These are phyloP conservation scores for Sinohyriopsis cumingii DNA, from an alignment of 2,888 invertebrate species.

Conservation along the genomic window DNA sequence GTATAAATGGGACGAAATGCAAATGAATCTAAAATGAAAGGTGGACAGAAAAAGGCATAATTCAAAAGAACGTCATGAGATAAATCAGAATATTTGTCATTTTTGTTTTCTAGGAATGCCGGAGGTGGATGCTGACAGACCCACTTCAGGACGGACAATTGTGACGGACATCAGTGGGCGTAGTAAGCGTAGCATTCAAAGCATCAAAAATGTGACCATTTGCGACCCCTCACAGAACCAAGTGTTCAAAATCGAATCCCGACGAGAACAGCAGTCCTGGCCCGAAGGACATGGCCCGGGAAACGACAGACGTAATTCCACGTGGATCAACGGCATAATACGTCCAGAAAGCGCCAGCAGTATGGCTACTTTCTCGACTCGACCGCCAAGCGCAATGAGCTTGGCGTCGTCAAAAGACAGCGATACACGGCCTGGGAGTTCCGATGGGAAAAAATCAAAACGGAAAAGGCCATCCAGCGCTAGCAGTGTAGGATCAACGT, in stretches of 20 bases:
- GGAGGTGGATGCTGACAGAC: background rate
- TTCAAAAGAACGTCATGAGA: no score
- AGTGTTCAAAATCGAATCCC: conserved; percentile 28
- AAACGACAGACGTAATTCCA: conserved; percentile 32
- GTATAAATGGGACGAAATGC: no score
- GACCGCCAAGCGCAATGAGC: conserved; percentile 16
- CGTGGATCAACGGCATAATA: conserved; percentile 40
- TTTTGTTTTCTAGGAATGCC: no score
- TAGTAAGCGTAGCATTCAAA: conserved; percentile 30
- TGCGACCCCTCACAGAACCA: conserved; percentile 33
- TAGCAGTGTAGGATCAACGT: no score
- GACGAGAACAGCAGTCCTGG: conserved; percentile 13
- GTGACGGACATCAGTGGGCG: conserved; percentile 22
- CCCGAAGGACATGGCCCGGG: conserved; percentile 19
- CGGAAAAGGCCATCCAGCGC: no score
- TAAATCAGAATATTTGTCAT: no score
- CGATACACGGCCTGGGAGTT: conserved; percentile 2
- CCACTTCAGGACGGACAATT: conserved; percentile 21
- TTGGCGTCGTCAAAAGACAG: conserved; percentile 11
- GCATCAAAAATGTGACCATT: conserved; percentile 31
- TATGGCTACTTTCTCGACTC: conserved; percentile 19
- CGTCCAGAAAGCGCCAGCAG: conserved; percentile 32
- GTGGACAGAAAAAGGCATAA: no score
- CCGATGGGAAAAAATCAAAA: no score
- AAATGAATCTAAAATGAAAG: no score